Conservation (phyloP, 2,888 invertebrate genomes). For the Muscina levida region DNA sequence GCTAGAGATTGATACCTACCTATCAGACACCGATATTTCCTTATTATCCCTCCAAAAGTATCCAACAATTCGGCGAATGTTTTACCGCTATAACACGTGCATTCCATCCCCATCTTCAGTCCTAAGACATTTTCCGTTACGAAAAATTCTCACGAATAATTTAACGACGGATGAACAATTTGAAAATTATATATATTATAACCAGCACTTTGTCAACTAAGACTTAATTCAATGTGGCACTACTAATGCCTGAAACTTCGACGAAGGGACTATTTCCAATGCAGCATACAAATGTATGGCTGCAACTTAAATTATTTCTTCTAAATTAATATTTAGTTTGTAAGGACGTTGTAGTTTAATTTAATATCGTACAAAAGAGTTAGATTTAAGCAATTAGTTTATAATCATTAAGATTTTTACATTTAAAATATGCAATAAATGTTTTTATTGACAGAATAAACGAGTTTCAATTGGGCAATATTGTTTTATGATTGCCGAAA, state of each 20-base stretch:
- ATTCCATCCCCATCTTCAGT: conserved; percentile 51
- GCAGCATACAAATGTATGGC: no score
- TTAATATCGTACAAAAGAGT: no score
- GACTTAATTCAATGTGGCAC: neutral
- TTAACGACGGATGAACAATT: conserved; percentile 44
- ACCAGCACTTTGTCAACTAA: conserved; percentile 44
- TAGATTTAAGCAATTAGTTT: neutral
- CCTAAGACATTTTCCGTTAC: conserved; percentile 46
- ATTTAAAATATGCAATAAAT: neutral
- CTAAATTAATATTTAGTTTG: no score
- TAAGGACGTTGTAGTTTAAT: no score
- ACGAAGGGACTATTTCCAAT: no score
- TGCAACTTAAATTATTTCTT: no score
- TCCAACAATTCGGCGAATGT: conserved; percentile 52
- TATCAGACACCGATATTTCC: conserved; percentile 44
- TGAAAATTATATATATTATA: conserved; percentile 50
- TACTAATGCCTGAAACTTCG: no score
- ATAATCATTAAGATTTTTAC: conserved; percentile 22
- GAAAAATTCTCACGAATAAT: conserved; percentile 43
- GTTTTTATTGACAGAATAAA: conserved; percentile 18
- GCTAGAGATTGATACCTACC: conserved; percentile 52
- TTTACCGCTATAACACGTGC: conserved; percentile 54
- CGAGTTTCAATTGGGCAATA: neutral
- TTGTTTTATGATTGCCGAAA: no score
- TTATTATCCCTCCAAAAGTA: conserved; percentile 53